Evolutionary conservation across 2,888 invertebrate species (phyloP), one percentile per base, ranked within the genome.

Genomic region (Drosophila demipolita): DNA sequence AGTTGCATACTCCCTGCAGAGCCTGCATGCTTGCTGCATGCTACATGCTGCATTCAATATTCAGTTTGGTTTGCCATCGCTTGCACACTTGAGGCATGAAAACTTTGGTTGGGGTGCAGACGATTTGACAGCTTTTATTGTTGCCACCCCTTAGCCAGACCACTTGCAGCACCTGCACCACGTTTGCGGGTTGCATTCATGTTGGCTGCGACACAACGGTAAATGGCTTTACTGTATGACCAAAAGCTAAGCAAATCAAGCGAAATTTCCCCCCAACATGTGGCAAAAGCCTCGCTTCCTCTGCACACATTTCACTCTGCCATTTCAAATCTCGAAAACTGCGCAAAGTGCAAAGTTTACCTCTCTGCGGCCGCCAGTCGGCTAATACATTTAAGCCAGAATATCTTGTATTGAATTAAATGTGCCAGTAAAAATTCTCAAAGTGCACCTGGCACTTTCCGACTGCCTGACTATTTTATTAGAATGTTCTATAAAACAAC

Each of bases 231-330:
- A 68, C 73, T 79, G 68, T 64, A 60, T 61, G 20, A 54, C 74
- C 73, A 67, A 73, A 70, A 75, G 74, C 80, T 72, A 76, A 75
- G 84, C 83, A 88, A 88, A 84, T 88, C 89, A 81, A 80, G 80
- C 71, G 17, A 69, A 82, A 83, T 55, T 73, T 36, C 6, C 32
- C 3, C 33, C 26, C n/a, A 33, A 38, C 42, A 66, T 65, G 50
- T 61, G 61, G 66, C 66, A 26, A 29, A 26, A 29, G 29, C 29
- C 29, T 29, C 23, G n/a, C 55, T 23, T 66, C 65, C 64, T 62
- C 70, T 62, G 63, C 69, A 62, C 70, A 66, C 50, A 48, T 64
- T 54, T 55, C 23, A 55, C 66, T 66, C 64, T 63, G 49, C 53
- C 65, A 66, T 55, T 59, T 45, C 73, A 8, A 26, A 55, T 54